A percentile compares a stretch with the other conserved stretches of the same genome.
phyloP scores from a whole-genome alignment of 1,140 invertebrate species.

The Potamilus streckersoni region DNA sequence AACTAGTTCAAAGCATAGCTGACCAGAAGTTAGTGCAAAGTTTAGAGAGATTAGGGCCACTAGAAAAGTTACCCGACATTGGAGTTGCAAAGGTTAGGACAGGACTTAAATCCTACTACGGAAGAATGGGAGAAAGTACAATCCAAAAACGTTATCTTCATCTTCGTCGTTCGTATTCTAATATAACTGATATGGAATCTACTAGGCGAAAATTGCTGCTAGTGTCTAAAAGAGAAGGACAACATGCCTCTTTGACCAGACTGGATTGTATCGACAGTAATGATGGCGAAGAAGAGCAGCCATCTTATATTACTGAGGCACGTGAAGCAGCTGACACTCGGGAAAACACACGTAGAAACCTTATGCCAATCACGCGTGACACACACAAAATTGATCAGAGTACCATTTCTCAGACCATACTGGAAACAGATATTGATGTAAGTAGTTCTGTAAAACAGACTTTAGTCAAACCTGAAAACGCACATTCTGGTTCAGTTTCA shows the following conservation, averaged over 20 bases:
- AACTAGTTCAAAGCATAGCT: slow-evolving; percentile 1
- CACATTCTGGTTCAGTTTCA: too few species aligned
- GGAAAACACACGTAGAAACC: too few species aligned
- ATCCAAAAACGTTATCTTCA: slow-evolving; percentile 3
- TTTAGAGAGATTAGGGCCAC: slow-evolving; percentile 25
- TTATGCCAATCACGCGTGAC: too few species aligned
- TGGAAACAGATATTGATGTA: too few species aligned
- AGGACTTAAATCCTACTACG: too few species aligned
- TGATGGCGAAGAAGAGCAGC: neutral
- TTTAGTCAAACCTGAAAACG: too few species aligned
- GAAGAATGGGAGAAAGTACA: too few species aligned
- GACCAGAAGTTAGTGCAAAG: slow-evolving; percentile 20
- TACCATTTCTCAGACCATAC: too few species aligned
- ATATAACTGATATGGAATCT: slow-evolving; percentile 10
- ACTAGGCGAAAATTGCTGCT: slow-evolving; percentile 20
- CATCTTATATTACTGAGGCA: too few species aligned
- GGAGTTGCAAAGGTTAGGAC: neutral
- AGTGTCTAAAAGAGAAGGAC: slow-evolving; percentile 13
- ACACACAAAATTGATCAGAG: too few species aligned
- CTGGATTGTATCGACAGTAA: slow-evolving; percentile 16
- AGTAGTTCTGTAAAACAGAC: too few species aligned
- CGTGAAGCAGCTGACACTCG: too few species aligned
- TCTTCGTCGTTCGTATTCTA: slow-evolving; percentile 9
- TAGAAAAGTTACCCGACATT: slow-evolving; percentile 29
- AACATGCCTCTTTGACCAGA: slow-evolving; percentile 1